Base-by-base conservation (phyloP, 2,888 invertebrate genomes). In the Cataglyphis albicans region DNA sequence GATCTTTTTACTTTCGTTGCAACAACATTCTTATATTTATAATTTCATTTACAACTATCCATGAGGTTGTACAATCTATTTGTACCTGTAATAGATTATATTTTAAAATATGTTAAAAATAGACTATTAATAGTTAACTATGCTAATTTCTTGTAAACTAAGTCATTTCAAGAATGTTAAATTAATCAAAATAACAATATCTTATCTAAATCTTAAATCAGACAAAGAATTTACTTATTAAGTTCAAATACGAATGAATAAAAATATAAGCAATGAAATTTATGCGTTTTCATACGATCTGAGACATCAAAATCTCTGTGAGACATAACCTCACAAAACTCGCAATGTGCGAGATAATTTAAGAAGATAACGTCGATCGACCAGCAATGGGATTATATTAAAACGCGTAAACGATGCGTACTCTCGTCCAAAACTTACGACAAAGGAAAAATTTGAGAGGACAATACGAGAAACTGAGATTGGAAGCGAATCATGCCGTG, bases 1-100 rank as follows among this genome's bases (percentile, higher is more conserved):
- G 80, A n/a, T 86, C 74, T 67, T 52, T 82, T 76, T 70, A 78
- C 84, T 86, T 86, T 68, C 81, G 81, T 70, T 25, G 65, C 25
- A 83, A 81, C 59, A 38, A 83, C 88, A 86, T 88, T 78, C 80
- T 83, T 74, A 18, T 61, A 29, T 68, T 61, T n/a, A n/a, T 52
- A 38, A 32, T 44, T 59, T 35, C 38, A 64, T 44, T 52, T 48
- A n/a, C 63, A 75, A 57, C 63, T 76, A 85, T 74, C 65, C 70
- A 48, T 25, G 12, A n/a, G n/a, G 44, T n/a, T n/a, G n/a, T 25
- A 38, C 5, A 44, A 35, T 48, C 29, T 35, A 18, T 38, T 12
- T 65, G 52, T n/a, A 70, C 67, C 84, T 81, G 65, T 4, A 48
- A 70, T 1, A 1, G 67, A 21, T 76, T 38, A 76, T 25, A 76